A percentile compares a stretch with the other conserved stretches of the same genome.
Evolutionary conservation across 2,888 invertebrate genomes (phyloP).

Genomic region (Chymomyza fuscimana): DNA sequence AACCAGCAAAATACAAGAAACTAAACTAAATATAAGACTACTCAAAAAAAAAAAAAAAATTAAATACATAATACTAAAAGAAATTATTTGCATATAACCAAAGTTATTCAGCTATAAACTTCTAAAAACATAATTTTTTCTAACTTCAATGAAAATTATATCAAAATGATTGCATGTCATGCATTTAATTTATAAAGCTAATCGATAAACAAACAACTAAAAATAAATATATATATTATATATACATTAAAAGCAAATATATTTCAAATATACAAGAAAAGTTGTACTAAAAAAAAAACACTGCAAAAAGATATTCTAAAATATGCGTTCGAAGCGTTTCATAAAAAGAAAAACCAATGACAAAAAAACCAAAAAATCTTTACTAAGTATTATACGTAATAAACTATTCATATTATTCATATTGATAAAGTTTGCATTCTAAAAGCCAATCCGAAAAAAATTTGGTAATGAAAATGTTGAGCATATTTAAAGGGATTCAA

Average conservation of each 20-base stretch:
- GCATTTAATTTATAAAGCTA: constrained; percentile 56
- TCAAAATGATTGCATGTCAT: constrained; percentile 49
- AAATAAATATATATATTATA: constrained; percentile 61
- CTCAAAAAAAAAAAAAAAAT: background rate
- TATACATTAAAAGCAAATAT: constrained; percentile 38
- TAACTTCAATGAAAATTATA: constrained; percentile 40
- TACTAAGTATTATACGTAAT: constrained; percentile 69
- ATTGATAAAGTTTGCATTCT: constrained; percentile 59
- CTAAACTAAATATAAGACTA: constrained; percentile 4
- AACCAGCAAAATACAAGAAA: constrained; percentile 24
- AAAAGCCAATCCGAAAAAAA: constrained; percentile 58
- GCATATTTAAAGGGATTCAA: constrained; percentile 72
- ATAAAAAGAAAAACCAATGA: constrained; percentile 41
- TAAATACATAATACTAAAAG: constrained; percentile 2
- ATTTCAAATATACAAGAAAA: constrained; percentile 15
- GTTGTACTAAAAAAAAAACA: constrained; percentile 19
- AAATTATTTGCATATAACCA: constrained; percentile 14
- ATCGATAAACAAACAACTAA: constrained; percentile 30
- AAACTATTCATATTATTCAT: constrained; percentile 37
- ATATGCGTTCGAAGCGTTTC: constrained; percentile 69
- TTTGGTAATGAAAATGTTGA: constrained; percentile 43
- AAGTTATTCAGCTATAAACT: constrained; percentile 24
- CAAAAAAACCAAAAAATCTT: constrained; percentile 40
- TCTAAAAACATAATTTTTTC: constrained; percentile 30
- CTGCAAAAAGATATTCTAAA: constrained; percentile 63